Evolutionary conservation across 1,140 invertebrate species (phyloP).

Genomic region (Anastrepha ludens): DNA sequence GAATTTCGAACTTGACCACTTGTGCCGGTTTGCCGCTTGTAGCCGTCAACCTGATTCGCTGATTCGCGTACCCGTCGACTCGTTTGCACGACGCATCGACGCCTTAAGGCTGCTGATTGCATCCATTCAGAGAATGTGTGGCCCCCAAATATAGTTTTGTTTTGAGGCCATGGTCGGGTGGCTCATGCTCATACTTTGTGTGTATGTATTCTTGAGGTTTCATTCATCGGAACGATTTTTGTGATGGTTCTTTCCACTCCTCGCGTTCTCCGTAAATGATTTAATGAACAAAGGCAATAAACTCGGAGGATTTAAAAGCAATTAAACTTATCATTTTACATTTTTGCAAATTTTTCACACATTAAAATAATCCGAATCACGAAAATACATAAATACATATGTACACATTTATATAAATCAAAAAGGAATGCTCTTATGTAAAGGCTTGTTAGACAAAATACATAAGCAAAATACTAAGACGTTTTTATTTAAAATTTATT

Average conservation of each 20-base stretch:
- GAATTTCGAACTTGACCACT: constrained; percentile 40
- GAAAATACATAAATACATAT: not conserved
- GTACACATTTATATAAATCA: not conserved
- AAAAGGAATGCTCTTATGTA: constrained; percentile 24
- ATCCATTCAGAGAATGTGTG: not conserved
- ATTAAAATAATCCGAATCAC: not conserved
- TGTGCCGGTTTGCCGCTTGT: not conserved
- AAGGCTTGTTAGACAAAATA: not conserved
- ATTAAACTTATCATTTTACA: not conserved
- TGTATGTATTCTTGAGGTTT: not conserved
- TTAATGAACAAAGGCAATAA: not conserved
- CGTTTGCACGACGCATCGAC: not conserved
- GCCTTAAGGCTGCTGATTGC: not conserved
- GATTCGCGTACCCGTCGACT: not conserved
- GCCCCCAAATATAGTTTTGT: constrained; percentile 12
- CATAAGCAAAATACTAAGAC: not conserved
- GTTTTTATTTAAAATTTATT: constrained; percentile 20
- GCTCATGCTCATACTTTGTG: not conserved
- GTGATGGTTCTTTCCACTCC: too few species aligned
- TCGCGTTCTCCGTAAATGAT: not conserved
- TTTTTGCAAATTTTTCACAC: not conserved
- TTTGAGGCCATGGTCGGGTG: constrained; percentile 28
- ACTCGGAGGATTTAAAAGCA: not conserved
- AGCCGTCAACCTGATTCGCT: not conserved
- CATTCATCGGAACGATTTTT: not conserved